Percentiles rank a stretch among this genome's conserved stretches.
These are phyloP conservation scores for Nematostella vectensis DNA, from an alignment of 92 coral and sea anemone species.

Conservation along the genomic window DNA sequence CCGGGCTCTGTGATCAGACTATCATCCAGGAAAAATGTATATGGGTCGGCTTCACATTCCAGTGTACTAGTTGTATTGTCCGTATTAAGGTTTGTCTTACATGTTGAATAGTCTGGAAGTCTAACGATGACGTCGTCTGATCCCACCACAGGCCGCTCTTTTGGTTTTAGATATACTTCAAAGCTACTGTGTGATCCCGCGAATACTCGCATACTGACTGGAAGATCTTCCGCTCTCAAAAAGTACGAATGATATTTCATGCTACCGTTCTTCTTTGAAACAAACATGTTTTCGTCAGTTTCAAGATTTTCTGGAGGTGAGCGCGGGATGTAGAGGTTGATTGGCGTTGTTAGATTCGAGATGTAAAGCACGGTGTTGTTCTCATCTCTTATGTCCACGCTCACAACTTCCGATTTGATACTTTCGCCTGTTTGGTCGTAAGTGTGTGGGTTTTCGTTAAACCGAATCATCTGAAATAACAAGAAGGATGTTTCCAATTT, in stretches of 20 bases:
- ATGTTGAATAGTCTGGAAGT: slow-evolving; percentile 38
- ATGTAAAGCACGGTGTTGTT: slow-evolving; percentile 7
- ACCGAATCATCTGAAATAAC: slow-evolving; percentile 17
- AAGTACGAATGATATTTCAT: slow-evolving; percentile 17
- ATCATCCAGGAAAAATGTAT: slow-evolving; percentile 15
- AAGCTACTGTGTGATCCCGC: slow-evolving; percentile 8
- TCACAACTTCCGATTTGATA: slow-evolving; percentile 24
- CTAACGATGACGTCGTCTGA: slow-evolving; percentile 9
- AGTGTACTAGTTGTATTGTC: not conserved
- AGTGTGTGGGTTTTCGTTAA: slow-evolving; percentile 26
- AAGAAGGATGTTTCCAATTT: not conserved
- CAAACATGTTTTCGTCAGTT: slow-evolving; percentile 4
- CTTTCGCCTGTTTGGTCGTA: slow-evolving; percentile 22
- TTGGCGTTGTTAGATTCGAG: slow-evolving; percentile 12
- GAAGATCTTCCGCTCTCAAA: slow-evolving; percentile 12
- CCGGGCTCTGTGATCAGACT: slow-evolving; percentile 19
- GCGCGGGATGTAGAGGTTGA: slow-evolving; percentile 37
- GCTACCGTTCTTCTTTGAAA: slow-evolving; percentile 17
- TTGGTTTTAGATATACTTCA: slow-evolving; percentile 24
- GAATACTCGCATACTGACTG: slow-evolving; percentile 13
- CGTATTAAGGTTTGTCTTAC: not conserved
- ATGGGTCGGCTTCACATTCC: slow-evolving; percentile 26
- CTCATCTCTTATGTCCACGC: slow-evolving; percentile 16
- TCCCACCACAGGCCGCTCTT: slow-evolving; percentile 19
- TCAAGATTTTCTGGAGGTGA: slow-evolving; percentile 6